phyloP scores from a whole-genome alignment of 2,888 invertebrate species.

The Leptinotarsa juncta region DNA sequence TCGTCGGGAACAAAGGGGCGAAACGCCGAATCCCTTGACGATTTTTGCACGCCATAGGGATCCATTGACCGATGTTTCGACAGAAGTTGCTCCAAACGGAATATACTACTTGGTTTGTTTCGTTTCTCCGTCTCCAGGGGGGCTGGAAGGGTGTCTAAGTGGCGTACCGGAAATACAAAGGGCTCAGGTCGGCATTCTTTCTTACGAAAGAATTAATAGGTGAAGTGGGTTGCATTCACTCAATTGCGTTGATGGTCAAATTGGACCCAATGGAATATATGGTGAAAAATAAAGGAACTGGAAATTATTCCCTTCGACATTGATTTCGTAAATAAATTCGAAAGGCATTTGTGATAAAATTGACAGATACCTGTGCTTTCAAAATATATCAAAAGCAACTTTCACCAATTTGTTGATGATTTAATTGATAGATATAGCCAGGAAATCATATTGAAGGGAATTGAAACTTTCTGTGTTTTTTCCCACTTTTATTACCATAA shows the following conservation, averaged over 20 bases:
- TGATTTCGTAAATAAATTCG: too few relatives aligned
- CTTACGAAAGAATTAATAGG: not conserved
- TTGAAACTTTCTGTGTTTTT: too few relatives aligned
- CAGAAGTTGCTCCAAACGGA: conserved; percentile 11
- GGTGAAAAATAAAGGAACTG: not conserved
- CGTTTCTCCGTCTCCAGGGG: conserved; percentile 2
- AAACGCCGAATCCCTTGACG: conserved; percentile 16
- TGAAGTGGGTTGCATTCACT: not conserved
- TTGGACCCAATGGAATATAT: not conserved
- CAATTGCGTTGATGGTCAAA: not conserved
- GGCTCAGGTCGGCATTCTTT: not conserved
- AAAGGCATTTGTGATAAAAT: too few relatives aligned
- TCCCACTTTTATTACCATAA: too few relatives aligned
- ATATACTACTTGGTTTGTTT: conserved; percentile 19
- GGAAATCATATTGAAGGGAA: too few relatives aligned
- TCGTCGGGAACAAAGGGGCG: conserved; percentile 11
- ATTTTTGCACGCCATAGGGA: conserved; percentile 17
- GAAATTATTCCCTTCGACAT: not conserved
- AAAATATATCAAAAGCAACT: too few relatives aligned
- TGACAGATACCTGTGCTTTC: too few relatives aligned
- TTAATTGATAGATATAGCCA: too few relatives aligned
- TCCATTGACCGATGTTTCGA: conserved; percentile 12
- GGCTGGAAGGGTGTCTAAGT: conserved; percentile 8
- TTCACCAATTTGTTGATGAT: too few relatives aligned
- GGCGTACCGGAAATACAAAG: conserved; percentile 11